Evolutionary conservation across 1,140 invertebrate species (phyloP).

Genomic region (Drosophila hydei): DNA sequence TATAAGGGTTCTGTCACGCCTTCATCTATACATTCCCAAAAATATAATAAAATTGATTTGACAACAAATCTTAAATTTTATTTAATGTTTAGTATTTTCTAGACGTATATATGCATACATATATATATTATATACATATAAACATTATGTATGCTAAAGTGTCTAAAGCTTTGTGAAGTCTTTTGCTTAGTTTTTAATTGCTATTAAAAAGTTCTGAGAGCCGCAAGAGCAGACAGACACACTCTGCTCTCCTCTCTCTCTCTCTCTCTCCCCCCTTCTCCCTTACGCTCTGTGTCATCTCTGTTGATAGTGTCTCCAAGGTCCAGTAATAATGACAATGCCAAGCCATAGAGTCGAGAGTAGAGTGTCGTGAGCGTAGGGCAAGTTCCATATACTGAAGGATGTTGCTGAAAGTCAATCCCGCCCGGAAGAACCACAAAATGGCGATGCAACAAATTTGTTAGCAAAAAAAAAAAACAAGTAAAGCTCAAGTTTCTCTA

Average conservation of each 20-base stretch:
- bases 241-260: background rate
- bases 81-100: background rate
- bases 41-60: too few relatives aligned
- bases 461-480: constrained; percentile 64
- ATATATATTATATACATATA: background rate
- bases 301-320: constrained; percentile 50
- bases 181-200: constrained; percentile 77
- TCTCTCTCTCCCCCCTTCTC: background rate
- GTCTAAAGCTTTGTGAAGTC: constrained; percentile 34
- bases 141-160: background rate
- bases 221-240: constrained; percentile 21
- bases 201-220: constrained; percentile 74
- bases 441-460: constrained; percentile 75
- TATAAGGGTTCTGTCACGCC: too few relatives aligned
- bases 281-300: constrained; percentile 7
- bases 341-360: constrained; percentile 19
- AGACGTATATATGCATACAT: background rate
- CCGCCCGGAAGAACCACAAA: constrained; percentile 57
- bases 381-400: background rate
- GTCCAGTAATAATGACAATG: constrained; percentile 73
- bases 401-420: constrained; percentile 46
- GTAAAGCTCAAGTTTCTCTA: constrained; percentile 21
- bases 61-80: too few relatives aligned
- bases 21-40: too few relatives aligned
- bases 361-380: background rate